These are phyloP conservation scores for Athalia circularis DNA, from an alignment of 2,888 invertebrate genomes.

Conservation along the genomic window DNA sequence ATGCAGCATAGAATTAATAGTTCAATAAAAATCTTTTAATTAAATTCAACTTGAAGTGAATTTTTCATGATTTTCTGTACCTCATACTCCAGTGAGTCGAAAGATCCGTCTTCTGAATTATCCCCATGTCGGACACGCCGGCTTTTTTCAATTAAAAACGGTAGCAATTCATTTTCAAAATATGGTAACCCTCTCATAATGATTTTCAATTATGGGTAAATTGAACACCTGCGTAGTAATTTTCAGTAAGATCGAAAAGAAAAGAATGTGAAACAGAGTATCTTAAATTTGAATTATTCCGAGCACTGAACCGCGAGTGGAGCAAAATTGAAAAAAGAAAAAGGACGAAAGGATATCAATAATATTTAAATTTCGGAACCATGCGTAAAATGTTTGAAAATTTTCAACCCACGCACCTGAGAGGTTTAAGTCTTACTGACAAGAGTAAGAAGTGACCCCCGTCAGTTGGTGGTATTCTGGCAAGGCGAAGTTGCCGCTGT, in stretches of 20 bases:
- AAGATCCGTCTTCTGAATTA: slow-evolving; percentile 43
- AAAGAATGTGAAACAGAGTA: not conserved
- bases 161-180: slow-evolving; percentile 54
- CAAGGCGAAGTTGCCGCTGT: not conserved
- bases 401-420: slow-evolving; percentile 46
- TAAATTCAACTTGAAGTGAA: not conserved
- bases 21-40: not conserved
- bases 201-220: not conserved
- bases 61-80: slow-evolving; percentile 48
- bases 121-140: not conserved
- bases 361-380: not conserved
- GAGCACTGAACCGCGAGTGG: too few species aligned
- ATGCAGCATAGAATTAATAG: not conserved
- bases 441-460: slow-evolving; percentile 21
- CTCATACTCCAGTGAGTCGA: slow-evolving; percentile 57
- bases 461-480: slow-evolving; percentile 4
- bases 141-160: slow-evolving; percentile 46
- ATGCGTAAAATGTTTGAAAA: not conserved
- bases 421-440: slow-evolving; percentile 49
- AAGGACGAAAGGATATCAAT: not conserved
- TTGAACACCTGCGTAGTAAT: not conserved
- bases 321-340: too few species aligned
- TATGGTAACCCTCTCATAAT: slow-evolving; percentile 56
- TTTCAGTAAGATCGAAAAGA: not conserved
- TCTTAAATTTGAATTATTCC: too few species aligned